These are phyloP conservation scores for Sebastes diaconus DNA, from an alignment of 2,797 vertebrate species.

Conservation along the genomic window DNA sequence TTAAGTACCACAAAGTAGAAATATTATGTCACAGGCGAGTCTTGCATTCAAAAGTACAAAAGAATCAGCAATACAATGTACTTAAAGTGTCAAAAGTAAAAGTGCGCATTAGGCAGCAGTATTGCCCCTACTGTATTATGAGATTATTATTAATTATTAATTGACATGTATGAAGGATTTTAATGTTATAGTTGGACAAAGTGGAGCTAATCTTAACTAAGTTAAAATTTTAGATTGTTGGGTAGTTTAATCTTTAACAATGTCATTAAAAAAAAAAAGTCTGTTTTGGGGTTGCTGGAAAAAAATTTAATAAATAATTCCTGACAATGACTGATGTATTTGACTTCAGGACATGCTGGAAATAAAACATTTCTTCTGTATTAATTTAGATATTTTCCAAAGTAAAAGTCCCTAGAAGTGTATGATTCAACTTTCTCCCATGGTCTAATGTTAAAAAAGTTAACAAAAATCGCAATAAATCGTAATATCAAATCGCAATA, in stretches of 20 bases:
- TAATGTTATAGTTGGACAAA: background rate
- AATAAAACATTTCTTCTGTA: too few species aligned
- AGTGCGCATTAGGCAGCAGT: background rate
- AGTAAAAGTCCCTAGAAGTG: too few species aligned
- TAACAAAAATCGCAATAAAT: too few species aligned
- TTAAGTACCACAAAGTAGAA: background rate
- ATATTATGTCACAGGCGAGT: background rate
- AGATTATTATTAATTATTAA: background rate
- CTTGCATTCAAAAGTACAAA: background rate
- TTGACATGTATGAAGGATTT: background rate
- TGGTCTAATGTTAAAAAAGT: too few species aligned
- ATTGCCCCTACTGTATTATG: background rate
- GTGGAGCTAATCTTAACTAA: background rate
- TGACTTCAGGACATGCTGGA: too few species aligned
- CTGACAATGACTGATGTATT: too few species aligned
- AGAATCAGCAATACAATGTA: background rate
- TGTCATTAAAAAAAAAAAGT: background rate
- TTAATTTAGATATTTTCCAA: too few species aligned
- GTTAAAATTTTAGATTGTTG: background rate
- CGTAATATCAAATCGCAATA: rapidly evolving
- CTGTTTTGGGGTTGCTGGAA: too few species aligned
- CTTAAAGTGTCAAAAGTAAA: background rate
- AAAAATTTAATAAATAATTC: too few species aligned
- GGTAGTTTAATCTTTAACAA: background rate
- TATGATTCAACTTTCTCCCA: too few species aligned